Conservation (phyloP, 2,888 invertebrate species). For the Dryadula phaetusa region DNA sequence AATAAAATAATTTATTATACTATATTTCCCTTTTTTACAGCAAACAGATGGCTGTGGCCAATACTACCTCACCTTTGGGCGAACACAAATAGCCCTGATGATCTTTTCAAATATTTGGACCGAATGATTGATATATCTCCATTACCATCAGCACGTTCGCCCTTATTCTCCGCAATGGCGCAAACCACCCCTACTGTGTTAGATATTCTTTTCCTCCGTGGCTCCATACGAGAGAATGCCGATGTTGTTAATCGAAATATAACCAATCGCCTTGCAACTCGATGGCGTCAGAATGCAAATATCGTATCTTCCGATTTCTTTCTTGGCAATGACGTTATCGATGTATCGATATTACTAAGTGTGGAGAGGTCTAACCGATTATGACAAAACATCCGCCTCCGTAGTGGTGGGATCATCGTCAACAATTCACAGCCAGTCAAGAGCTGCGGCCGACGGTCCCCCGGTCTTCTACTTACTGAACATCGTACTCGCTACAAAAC, state of each 20-base stretch:
- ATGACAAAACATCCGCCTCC: conserved; percentile 68
- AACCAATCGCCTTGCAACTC: conserved; percentile 86
- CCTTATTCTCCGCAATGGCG: conserved; percentile 88
- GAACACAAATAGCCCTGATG: conserved; percentile 75
- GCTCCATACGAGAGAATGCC: conserved; percentile 86
- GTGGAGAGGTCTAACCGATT: conserved; percentile 69
- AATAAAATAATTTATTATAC: neutral
- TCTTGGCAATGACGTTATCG: conserved; percentile 88
- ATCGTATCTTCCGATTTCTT: conserved; percentile 90
- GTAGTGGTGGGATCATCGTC: conserved; percentile 66
- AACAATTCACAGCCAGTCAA: conserved; percentile 47
- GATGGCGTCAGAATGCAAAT: conserved; percentile 88
- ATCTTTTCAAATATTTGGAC: conserved; percentile 73
- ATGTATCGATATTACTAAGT: conserved; percentile 85
- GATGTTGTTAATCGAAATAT: conserved; percentile 88
- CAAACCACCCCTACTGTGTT: conserved; percentile 88
- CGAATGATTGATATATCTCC: conserved; percentile 69
- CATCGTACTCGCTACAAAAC: conserved; percentile 52
- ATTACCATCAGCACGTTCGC: conserved; percentile 70
- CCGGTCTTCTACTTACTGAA: conserved; percentile 58
- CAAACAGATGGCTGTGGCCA: conserved; percentile 86
- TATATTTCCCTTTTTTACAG: conserved; percentile 60
- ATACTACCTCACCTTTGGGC: conserved; percentile 87
- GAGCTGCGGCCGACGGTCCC: conserved; percentile 55
- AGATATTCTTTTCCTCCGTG: conserved; percentile 85